Conservation (phyloP, 2,888 invertebrate species). For the Netelia melanura region DNA sequence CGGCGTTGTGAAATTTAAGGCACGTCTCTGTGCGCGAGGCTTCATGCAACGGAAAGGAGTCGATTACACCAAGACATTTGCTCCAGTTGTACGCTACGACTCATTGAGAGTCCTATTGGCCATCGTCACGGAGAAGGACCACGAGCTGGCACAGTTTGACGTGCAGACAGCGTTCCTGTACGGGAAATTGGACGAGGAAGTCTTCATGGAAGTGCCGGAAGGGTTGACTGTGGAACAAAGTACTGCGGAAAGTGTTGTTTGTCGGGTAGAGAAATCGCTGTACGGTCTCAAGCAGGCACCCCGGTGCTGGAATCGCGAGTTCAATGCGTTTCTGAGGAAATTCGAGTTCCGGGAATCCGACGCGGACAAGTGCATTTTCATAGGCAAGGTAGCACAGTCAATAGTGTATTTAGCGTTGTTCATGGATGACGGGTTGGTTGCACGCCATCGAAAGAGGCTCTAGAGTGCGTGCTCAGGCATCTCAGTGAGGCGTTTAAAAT, state of each 20-base stretch:
- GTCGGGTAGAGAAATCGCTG: slow-evolving; percentile 17
- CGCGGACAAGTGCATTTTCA: slow-evolving; percentile 37
- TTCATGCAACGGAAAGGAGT: slow-evolving; percentile 40
- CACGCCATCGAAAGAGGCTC: background rate
- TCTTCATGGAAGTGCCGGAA: slow-evolving; percentile 46
- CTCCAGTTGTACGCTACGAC: slow-evolving; percentile 44
- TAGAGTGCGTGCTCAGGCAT: background rate
- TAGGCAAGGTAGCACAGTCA: background rate
- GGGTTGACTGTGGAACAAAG: background rate
- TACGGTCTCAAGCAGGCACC: slow-evolving; percentile 47
- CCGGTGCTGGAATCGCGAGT: slow-evolving; percentile 27
- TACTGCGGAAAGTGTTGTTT: background rate
- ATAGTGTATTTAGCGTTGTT: slow-evolving; percentile 45
- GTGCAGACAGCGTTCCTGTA: slow-evolving; percentile 26
- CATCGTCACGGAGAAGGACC: slow-evolving; percentile 1
- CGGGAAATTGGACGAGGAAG: slow-evolving; percentile 34
- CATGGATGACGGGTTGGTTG: slow-evolving; percentile 49
- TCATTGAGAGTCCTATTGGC: slow-evolving; percentile 6
- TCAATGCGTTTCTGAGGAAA: background rate
- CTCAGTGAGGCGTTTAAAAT: slow-evolving; percentile 21
- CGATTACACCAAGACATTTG: slow-evolving; percentile 47
- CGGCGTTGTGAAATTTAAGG: slow-evolving; percentile 24
- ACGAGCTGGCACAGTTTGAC: slow-evolving; percentile 34
- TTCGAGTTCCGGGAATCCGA: slow-evolving; percentile 5
- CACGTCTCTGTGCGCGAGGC: slow-evolving; percentile 49